Evolutionary conservation across 2,113 vertebrate genomes (phyloP), one percentile per base, ranked within the genome.

Genomic region (Pholis gunnellus): DNA sequence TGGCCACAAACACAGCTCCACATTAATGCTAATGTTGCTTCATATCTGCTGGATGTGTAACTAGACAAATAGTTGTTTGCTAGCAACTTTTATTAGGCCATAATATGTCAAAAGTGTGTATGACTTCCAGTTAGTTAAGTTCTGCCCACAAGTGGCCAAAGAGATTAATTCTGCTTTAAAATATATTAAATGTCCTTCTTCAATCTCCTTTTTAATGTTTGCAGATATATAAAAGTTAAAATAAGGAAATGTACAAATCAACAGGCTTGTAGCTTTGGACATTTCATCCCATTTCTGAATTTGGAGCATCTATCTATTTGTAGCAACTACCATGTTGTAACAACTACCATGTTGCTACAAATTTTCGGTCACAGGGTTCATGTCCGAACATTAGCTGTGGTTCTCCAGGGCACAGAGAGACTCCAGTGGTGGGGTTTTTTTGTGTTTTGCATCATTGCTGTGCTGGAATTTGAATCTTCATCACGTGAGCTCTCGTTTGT

Each of bases 391-490:
- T 22, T 25, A 9, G 25, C 31, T 3, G n/a, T 0, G 14, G 9
- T n/a, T 20, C 34, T 36, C 14, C 29, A 4, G 20, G 5, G 31
- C n/a, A 54, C 44, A 15, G 34, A 79, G 48, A 2, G 29, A 34
- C 42, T 44, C 18, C 72, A 44, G 34, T 18, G 46, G 31, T 54
- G n/a, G n/a, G n/a, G 18, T 72, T 40, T 75, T 20, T 78, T 61
- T 78, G 27, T 69, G 17, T 38, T 60, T 38, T 50, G 29, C 40
- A 42, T 57, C 20, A 36, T 56, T 54, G n/a, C 52, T 59, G n/a
- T 27, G 22, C 64, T 71, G 36, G 54, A 63, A 79, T 63, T 38
- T 50, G 56, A 72, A 75, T 63, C 66, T 67, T 36, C 15, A 4
- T 77, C 40, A 44, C 13, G 1, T 77, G 34, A 78, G 9, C 40